Base-by-base conservation (phyloP, 2,888 invertebrate species). In the Meta bourneti region DNA sequence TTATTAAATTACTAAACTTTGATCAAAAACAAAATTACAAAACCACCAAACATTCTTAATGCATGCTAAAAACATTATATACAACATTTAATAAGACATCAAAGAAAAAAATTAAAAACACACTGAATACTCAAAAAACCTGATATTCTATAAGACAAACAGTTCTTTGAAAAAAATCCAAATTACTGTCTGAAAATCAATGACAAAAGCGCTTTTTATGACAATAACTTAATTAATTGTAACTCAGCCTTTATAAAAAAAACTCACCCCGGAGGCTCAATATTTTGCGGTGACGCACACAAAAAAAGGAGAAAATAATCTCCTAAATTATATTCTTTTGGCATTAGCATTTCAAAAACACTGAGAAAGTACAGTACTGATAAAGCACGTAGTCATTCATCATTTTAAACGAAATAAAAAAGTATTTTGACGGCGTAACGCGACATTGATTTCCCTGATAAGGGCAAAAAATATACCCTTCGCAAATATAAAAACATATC, bases 361-460 rank as follows among this genome's bases (percentile, higher is more conserved):
- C 61, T 71, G 51, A n/a, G 54, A 16, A 49, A 16, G n/a, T n/a
- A 2, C 7, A 72, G 79, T 72, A 80, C 79, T 80, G 87, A 87
- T 87, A 87, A 80, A 79, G 87, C 86, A 79, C 78, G 79, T 13
- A 48, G 70, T 70, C 87, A 72, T 87, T 80, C n/a, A 80, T 80
- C 87, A 87, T 80, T 72, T 54, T 71, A 80, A 71, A 70, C n/a
- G 74, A 74, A 34, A 52, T 74, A 54, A 83, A 83, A 84, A 80
- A 69, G 48, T 19, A 84, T 75, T 52, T 75, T 79, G 52, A 72
- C n/a, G 80, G 20, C 72, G 72, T 87, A 87, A 87, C 52, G 72
- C 71, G 72, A 61, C 87, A 87, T 80, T 87, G 87, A 87, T 87
- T 87, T 87, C 7, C 7, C 19, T 54, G 87, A 87, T 74, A 87